Base-by-base conservation (phyloP, 2,888 invertebrate genomes). In the Pheosia tremula region DNA sequence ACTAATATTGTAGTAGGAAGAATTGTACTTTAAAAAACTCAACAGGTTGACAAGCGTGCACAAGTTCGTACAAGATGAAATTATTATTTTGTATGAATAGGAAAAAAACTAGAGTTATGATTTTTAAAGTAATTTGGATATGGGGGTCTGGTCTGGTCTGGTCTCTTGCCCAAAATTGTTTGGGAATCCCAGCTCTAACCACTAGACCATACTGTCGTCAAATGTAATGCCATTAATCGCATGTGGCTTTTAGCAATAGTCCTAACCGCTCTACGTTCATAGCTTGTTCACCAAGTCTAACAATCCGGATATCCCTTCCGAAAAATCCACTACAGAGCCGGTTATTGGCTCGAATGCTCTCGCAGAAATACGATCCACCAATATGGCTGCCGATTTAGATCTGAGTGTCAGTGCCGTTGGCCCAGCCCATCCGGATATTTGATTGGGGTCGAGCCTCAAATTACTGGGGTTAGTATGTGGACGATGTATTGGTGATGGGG, bases 331-430 rank as follows among this genome's bases (percentile, higher is more conserved):
- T 81, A 82, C 72, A 77, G 75, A 70, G 71, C 78, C 83, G 77
- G 82, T 84, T 87, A 89, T 86, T 86, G 84, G 81, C 76, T 77
- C 62, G 78, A 83, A 83, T 83, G 74, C 84, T 80, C 83, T 79
- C 74, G 78, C 83, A 84, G 82, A 87, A 88, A 86, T 86, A 87
- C 86, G 86, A 82, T 78, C 79, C 77, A 76, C 76, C 84, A 79
- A 77, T 82, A 84, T 77, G 79, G 77, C 75, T 74, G 74, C 76
- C 87, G 82, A 86, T 87, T 89, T 88, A 86, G 85, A 85, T 82
- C 82, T 78, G 81, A 83, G 80, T 80, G 81, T 77, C 82, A 81
- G 83, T 85, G 86, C 78, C 75, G 63, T 76, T 76, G 82, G 79
- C 78, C 76, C 64, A 69, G 67, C 78, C 78, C 2, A 24, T 68